These are phyloP conservation scores for Gallinago solitaria DNA, from an alignment of 2,797 vertebrate species.

Conservation along the genomic window DNA sequence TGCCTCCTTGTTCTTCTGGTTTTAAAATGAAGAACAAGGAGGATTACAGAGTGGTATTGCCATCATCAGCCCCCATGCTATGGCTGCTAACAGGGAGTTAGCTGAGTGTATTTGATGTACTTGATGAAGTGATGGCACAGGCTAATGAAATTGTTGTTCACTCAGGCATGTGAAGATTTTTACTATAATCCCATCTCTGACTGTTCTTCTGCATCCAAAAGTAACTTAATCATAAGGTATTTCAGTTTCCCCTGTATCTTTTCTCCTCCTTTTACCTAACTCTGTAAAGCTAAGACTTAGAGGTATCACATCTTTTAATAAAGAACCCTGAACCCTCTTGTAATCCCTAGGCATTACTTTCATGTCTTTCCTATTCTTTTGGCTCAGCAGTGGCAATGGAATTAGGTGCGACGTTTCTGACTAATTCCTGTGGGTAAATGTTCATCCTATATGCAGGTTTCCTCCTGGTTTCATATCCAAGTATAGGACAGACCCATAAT, in stretches of 20 bases:
- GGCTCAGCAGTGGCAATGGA: not conserved
- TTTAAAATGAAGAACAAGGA: not conserved
- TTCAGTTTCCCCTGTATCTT: not conserved
- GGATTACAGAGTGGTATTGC: not conserved
- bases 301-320: not conserved
- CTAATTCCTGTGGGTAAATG: not conserved
- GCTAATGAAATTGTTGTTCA: slow-evolving; percentile 1
- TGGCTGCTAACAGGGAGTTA: not conserved
- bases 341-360: not conserved
- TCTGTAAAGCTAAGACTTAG: not conserved
- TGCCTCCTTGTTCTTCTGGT: not conserved
- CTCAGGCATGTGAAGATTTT: not conserved
- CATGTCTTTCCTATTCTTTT: not conserved
- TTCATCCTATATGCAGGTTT: not conserved
- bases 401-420: not conserved
- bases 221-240: not conserved
- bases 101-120: not conserved
- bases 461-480: not conserved
- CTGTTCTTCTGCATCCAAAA: not conserved
- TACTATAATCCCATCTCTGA: not conserved
- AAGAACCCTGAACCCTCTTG: not conserved
- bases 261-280: not conserved
- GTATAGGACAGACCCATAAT: not conserved
- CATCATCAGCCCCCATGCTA: not conserved
- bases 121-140: not conserved